phyloP scores from a whole-genome alignment of 1,140 invertebrate species.

The Cydia amplana region DNA sequence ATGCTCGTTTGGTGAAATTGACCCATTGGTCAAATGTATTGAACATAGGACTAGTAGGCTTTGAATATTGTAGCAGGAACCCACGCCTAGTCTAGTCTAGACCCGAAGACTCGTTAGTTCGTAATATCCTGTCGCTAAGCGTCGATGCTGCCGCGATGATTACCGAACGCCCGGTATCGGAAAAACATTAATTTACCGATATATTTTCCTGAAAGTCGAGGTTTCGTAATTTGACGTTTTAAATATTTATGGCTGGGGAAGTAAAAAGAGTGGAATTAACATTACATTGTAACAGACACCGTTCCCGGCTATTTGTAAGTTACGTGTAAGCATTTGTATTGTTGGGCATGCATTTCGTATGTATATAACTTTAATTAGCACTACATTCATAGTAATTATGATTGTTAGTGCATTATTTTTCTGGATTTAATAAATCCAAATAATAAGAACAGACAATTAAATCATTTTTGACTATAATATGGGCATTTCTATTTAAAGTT shows the following conservation, averaged over 20 bases:
- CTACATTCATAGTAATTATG: too few relatives aligned
- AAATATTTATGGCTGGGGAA: conserved; percentile 3
- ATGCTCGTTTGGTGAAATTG: too few relatives aligned
- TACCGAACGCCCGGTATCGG: conserved; percentile 17
- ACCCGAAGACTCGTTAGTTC: conserved; percentile 8
- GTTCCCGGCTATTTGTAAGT: background rate
- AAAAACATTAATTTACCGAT: conserved; percentile 17
- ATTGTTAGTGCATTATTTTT: too few relatives aligned
- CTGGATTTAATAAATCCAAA: too few relatives aligned
- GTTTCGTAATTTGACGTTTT: conserved; percentile 14
- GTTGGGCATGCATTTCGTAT: background rate
- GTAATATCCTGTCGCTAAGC: conserved; percentile 9
- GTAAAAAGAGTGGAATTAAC: conserved; percentile 1
- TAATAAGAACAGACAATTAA: too few relatives aligned
- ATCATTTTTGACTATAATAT: too few relatives aligned
- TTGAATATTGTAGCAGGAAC: background rate
- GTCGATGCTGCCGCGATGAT: background rate
- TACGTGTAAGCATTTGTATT: background rate
- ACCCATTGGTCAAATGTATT: conserved; percentile 2
- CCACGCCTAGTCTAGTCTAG: conserved; percentile 3
- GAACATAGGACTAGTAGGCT: background rate
- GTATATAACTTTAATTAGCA: background rate
- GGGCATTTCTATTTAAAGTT: too few relatives aligned
- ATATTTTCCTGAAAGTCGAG: conserved; percentile 16
- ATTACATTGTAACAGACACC: background rate